Base-by-base conservation (phyloP, 1,140 invertebrate species). In the Drosophila truncata region DNA sequence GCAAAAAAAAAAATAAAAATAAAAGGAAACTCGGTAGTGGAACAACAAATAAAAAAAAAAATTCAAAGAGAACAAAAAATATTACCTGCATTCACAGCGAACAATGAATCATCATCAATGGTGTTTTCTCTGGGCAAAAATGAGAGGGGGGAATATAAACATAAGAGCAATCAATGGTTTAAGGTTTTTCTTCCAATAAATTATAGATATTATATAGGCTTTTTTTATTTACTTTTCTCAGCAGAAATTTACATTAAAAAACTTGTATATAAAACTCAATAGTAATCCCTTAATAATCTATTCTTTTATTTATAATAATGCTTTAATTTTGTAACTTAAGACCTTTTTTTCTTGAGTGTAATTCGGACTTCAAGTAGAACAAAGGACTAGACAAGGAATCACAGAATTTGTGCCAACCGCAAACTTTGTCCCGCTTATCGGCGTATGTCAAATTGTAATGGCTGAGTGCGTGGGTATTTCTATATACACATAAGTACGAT, bases 101-200 rank as follows among this genome's bases (percentile, higher is more conserved):
- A 82, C 64, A 82, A 86, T 70, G 75, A 82, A 86, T 81, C 72
- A 70, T 76, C 79, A 33, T 70, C 33, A 39, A 27, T 20, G 49
- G 16, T n/a, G 16, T 49, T 46, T 29, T 10, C 13, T 35, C 2
- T 20, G 47, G n/a, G 7, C 6, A 20, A 35, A 54, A 54, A 58
- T 75, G 16, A 31, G 55, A 35, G 58, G 55, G 39, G 58, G 47
- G 14, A 35, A 49, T 25, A 47, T 47, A 10, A 25, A 37, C 20
- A 25, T 20, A 27, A 18, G 44, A 50, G 27, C 50, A 60, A 23
- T 27, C 35, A 50, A n/a, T 37, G 16, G 23, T 8, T 23, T 54
- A 33, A 4, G 20, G 20, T 10, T 18, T 50, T 50, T 2, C 8
- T 27, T 29, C 27, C 16, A 1, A 27, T 47, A 27, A 27, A 20